Evolutionary conservation across 1,140 invertebrate species (phyloP).

Genomic region (Bombus soroeensis): DNA sequence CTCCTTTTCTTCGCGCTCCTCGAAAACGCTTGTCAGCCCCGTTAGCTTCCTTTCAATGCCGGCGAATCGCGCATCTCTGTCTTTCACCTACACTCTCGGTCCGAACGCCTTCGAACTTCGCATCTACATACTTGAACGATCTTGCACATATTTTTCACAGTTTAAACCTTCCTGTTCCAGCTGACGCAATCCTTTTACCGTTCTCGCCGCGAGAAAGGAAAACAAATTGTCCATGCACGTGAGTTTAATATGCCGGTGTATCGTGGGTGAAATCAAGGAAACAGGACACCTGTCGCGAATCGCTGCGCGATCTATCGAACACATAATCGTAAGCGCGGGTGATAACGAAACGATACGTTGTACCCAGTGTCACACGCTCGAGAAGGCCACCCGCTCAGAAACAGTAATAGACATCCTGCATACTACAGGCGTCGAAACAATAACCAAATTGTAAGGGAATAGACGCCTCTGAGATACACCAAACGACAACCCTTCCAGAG

Average conservation of each 20-base stretch:
- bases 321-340: background rate
- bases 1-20: slow-evolving; percentile 32
- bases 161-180: background rate
- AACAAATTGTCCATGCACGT: background rate
- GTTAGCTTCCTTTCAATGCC: slow-evolving; percentile 21
- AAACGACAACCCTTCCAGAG: too few species aligned
- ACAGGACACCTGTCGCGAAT: background rate
- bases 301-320: background rate
- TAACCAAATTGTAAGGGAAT: too few species aligned
- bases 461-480: too few species aligned
- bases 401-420: too few species aligned
- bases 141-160: background rate
- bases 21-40: slow-evolving; percentile 21
- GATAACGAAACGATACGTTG: background rate
- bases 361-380: too few species aligned
- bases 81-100: background rate
- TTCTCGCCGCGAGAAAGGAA: too few species aligned
- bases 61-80: background rate
- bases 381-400: too few species aligned
- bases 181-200: background rate
- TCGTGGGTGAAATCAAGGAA: background rate
- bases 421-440: too few species aligned
- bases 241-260: too few species aligned
- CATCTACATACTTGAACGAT: too few species aligned
- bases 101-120: background rate